These are phyloP conservation scores for Amphipyra tragopoginis DNA, from an alignment of 2,888 invertebrate species.

Conservation along the genomic window DNA sequence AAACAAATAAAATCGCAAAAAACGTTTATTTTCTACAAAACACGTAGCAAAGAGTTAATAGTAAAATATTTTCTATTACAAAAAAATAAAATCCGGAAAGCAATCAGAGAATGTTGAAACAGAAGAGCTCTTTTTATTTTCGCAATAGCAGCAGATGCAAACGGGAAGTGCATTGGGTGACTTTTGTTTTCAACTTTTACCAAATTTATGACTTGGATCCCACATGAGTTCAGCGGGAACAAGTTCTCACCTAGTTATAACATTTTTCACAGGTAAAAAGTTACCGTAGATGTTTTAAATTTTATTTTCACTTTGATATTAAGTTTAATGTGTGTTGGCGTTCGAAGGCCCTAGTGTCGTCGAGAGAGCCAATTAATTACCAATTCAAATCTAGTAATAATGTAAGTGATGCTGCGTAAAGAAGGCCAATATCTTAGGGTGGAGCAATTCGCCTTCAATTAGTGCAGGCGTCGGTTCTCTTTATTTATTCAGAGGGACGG, in stretches of 20 bases:
- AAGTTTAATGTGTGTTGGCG: conserved; percentile 33
- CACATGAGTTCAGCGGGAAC: conserved; percentile 71
- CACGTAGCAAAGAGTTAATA: conserved; percentile 24
- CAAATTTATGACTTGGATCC: conserved; percentile 74
- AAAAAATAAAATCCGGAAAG: conserved; percentile 51
- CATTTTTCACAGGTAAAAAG: conserved; percentile 66
- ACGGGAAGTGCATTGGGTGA: conserved; percentile 63
- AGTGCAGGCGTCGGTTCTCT: conserved; percentile 71
- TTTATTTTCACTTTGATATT: conserved; percentile 55
- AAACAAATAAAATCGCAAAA: not conserved
- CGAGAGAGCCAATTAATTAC: conserved; percentile 62
- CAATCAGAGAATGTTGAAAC: conserved; percentile 56
- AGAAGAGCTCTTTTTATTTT: conserved; percentile 53
- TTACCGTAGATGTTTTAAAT: conserved; percentile 58
- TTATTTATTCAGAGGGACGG: conserved; percentile 80
- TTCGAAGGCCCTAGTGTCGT: conserved; percentile 20
- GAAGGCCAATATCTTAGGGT: conserved; percentile 62
- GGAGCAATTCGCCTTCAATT: conserved; percentile 77
- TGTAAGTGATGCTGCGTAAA: conserved; percentile 66
- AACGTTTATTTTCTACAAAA: conserved; percentile 8
- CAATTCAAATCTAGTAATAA: conserved; percentile 69
- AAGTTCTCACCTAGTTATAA: conserved; percentile 74
- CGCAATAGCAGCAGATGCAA: conserved; percentile 59
- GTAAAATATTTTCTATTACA: conserved; percentile 46
- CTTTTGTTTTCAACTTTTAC: conserved; percentile 73